Percentiles rank a stretch among this genome's conserved stretches.
Evolutionary conservation across 2,797 vertebrate genomes (phyloP).

Genomic region (Ptychadena robeensis): DNA sequence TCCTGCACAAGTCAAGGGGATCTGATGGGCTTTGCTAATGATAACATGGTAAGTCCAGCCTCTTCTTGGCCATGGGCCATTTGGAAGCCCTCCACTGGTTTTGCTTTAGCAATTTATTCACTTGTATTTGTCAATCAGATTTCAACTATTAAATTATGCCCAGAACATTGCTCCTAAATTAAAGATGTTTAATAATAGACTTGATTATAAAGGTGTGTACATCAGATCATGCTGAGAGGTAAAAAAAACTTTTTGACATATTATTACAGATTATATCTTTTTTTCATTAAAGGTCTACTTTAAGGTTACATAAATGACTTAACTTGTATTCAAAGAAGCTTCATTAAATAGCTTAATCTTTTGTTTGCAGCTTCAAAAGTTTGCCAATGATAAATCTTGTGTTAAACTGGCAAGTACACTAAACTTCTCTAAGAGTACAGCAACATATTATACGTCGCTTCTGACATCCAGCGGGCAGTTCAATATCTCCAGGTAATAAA

Average conservation of each 20-base stretch:
- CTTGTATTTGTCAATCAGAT: background rate
- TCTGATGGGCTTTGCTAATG: constrained; percentile 65
- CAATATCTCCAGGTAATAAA: constrained; percentile 53
- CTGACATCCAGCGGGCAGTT: constrained; percentile 60
- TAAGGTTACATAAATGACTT: no score
- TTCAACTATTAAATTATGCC: no score
- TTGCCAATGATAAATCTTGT: constrained; percentile 57
- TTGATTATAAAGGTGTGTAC: no score
- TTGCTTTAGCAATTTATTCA: no score
- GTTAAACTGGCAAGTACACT: constrained; percentile 59
- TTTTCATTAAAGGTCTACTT: no score
- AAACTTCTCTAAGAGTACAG: constrained; percentile 56
- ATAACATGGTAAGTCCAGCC: constrained; percentile 61
- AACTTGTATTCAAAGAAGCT: no score
- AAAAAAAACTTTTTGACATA: no score
- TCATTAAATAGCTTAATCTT: background rate
- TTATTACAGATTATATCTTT: no score
- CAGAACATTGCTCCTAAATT: no score
- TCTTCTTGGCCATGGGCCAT: no score
- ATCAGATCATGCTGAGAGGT: no score
- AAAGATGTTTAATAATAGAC: no score
- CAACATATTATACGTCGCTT: constrained; percentile 60
- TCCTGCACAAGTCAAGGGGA: constrained; percentile 61
- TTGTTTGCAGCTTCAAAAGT: constrained; percentile 63
- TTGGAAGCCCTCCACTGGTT: background rate